Conservation (phyloP, 2,888 invertebrate genomes). For the Drosophila maculinotata region DNA sequence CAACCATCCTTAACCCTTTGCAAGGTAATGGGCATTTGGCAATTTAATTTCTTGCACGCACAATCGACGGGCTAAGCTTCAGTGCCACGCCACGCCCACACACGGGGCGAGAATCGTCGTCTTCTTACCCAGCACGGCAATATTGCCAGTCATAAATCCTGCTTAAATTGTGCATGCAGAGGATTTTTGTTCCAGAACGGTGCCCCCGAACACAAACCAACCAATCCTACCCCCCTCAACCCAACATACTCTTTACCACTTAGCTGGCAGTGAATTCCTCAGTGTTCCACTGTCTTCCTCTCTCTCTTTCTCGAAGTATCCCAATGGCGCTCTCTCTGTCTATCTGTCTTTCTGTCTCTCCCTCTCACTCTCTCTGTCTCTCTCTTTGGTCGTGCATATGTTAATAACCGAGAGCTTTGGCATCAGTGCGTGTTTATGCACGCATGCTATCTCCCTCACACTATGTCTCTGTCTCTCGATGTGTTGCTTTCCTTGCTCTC, state of each 20-base stretch:
- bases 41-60: constrained; percentile 79
- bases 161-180: constrained; percentile 80
- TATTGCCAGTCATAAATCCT: constrained; percentile 79
- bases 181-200: constrained; percentile 77
- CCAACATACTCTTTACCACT: constrained; percentile 42
- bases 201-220: constrained; percentile 37
- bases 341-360: constrained; percentile 36
- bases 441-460: constrained; percentile 32
- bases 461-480: background rate
- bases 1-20: constrained; percentile 66
- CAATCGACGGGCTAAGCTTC: constrained; percentile 69
- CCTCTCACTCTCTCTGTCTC: constrained; percentile 34
- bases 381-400: constrained; percentile 65
- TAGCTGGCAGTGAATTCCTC: constrained; percentile 53
- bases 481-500: constrained; percentile 11
- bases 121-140: constrained; percentile 55
- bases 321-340: constrained; percentile 20
- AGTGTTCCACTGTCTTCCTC: constrained; percentile 17
- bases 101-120: constrained; percentile 40
- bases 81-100: constrained; percentile 23
- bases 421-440: constrained; percentile 58
- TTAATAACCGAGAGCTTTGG: constrained; percentile 74
- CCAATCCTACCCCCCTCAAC: constrained; percentile 5
- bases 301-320: constrained; percentile 10
- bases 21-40: constrained; percentile 75